Evolutionary conservation across 2,113 vertebrate species (phyloP), one percentile per base, ranked within the genome.

Genomic region (Urocynchramus pylzowi): DNA sequence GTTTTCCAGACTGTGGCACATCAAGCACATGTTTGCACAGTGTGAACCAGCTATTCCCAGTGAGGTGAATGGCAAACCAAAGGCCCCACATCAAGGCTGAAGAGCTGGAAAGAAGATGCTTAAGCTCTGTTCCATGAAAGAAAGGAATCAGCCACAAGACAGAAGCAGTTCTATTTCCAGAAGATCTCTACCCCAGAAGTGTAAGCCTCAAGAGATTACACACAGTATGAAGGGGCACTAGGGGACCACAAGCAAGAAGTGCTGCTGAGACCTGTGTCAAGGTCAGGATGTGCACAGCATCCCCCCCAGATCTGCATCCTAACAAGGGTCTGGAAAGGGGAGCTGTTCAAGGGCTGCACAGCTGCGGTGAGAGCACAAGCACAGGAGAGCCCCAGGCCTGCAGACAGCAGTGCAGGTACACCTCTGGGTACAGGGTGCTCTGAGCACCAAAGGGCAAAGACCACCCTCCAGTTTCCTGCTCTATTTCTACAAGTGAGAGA

Each of bases 201-300:
- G 12, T 45, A 79, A 70, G 22, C 30, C 16, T 53, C 23, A 37
- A 39, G 22, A 68, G 26, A 37, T 53, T 12, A 56, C 76, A 47
- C 0, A 0, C 33, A 42, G 20, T 9, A 20, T 17, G 39, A 83
- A 47, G 19, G 26, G 28, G 23, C 22, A 37, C 39, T 28, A 60
- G 10, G 30, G 35, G 23, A 83, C 4, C 47, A 86, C 20, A 50
- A 82, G 52, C 19, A 37, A 21, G 39, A 80, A 22, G 28, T 10
- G 3, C 44, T 59, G 53, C 44, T 56, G 4, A 1, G 45, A 61
- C 22, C 37, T 1, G 1, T 9, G 14, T 37, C 20, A 73, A 53
- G 68, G 31, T 74, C 22, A 70, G 68, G 27, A 45, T 6, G 3
- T 2, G 11, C 27, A 37, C 20, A 75, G 83, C 75, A 61, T 18